Evolutionary conservation across 2,888 invertebrate genomes (phyloP).

Genomic region (Ctena decussata): DNA sequence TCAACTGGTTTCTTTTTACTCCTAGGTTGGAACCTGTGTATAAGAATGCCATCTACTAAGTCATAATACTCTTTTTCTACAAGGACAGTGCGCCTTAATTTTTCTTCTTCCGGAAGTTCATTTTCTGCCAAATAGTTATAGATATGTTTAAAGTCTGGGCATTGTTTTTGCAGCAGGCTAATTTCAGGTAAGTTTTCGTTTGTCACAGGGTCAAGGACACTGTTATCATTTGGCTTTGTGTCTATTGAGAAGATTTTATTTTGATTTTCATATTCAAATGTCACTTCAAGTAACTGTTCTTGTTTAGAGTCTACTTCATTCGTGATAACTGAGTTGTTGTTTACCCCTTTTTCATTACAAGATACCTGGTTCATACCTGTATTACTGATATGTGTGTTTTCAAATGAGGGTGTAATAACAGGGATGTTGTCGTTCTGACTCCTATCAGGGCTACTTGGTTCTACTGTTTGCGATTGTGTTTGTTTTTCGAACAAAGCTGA

Average conservation of each 20-base stretch:
- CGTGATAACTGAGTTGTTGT: background rate
- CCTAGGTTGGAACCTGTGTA: background rate
- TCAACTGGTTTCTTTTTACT: too few species aligned
- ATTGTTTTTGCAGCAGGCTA: background rate
- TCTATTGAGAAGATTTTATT: background rate
- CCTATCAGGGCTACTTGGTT: background rate
- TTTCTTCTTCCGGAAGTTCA: background rate
- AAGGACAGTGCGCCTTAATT: too few species aligned
- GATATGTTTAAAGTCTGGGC: background rate
- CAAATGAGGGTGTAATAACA: background rate
- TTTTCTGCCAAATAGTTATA: background rate
- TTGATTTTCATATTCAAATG: background rate
- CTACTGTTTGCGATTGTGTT: too few species aligned
- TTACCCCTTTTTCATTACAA: background rate
- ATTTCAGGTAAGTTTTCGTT: background rate
- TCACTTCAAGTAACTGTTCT: too few species aligned
- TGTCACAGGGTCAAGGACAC: background rate
- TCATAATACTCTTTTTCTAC: too few species aligned
- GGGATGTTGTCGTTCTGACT: background rate
- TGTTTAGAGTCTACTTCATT: too few species aligned
- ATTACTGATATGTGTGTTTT: background rate
- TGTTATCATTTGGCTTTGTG: too few species aligned
- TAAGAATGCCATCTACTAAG: conserved; percentile 1
- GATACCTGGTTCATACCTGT: background rate
- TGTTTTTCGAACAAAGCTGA: too few species aligned